A percentile compares a stretch with the other conserved stretches of the same genome.
These are phyloP conservation scores for Augiades crinisus DNA, from an alignment of 2,888 invertebrate genomes.

Conservation along the genomic window DNA sequence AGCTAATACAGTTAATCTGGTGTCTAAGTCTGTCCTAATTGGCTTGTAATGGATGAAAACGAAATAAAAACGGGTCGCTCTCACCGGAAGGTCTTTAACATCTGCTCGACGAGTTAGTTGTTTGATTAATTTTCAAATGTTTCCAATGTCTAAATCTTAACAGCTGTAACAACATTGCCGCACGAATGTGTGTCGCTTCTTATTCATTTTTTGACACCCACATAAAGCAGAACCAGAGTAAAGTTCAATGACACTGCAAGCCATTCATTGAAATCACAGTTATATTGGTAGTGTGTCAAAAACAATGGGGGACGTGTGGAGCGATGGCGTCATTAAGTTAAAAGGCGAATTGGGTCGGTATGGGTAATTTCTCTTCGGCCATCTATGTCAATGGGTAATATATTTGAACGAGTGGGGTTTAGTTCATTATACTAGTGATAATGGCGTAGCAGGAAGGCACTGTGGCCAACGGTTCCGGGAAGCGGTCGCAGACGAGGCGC, in stretches of 20 bases:
- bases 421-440: conserved; percentile 60
- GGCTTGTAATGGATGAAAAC: conserved; percentile 1
- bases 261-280: conserved; percentile 69
- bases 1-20: background rate
- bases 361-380: conserved; percentile 35
- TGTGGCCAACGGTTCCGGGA: conserved; percentile 70
- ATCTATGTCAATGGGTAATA: conserved; percentile 32
- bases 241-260: conserved; percentile 71
- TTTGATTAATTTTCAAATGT: conserved; percentile 4
- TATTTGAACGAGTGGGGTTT: conserved; percentile 33
- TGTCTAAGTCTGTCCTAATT: background rate
- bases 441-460: conserved; percentile 63
- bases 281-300: conserved; percentile 59
- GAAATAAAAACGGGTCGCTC: background rate
- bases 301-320: conserved; percentile 60
- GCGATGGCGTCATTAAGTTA: conserved; percentile 53
- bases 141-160: conserved; percentile 12
- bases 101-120: background rate
- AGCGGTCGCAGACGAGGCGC: conserved; percentile 53
- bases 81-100: background rate
- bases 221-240: conserved; percentile 62
- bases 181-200: conserved; percentile 17
- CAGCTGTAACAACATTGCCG: conserved; percentile 14
- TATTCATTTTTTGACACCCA: conserved; percentile 60
- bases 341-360: conserved; percentile 48